Evolutionary conservation across 2,113 vertebrate species (phyloP), one percentile per base, ranked within the genome.

Genomic region (Perccottus glenii): DNA sequence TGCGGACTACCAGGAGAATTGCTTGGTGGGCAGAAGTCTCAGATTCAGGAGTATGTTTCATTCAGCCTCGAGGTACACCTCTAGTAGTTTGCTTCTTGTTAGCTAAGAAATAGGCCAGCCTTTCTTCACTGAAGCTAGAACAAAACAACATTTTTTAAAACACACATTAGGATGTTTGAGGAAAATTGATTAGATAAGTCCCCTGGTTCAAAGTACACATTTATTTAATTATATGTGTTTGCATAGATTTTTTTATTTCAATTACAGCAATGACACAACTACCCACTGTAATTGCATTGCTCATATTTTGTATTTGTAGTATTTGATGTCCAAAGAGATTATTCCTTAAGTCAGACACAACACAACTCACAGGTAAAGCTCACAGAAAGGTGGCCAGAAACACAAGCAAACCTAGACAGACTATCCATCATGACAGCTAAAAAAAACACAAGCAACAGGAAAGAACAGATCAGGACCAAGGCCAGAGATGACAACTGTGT

Each of bases 31-130:
- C 85, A 84, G 86, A 79, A 84, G 77, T 72, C 76, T 47, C 80
- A 90, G 90, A 91, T 90, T 92, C 90, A 92, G 79, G 87, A 83
- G 83, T 59, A 45, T 79, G 82, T 65, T 70, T 76, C 45, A 55
- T 40, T 11, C 80, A 60, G 67, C 72, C 80, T 75, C 67, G 58
- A 79, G 75, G 62, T 67, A 73, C 72, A 69, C 61, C 62, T 75
- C 67, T 4, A 64, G 49, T 52, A 70, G 53, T 52, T 47, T 19
- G 64, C 58, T 48, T 38, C 66, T n/a, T 51, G 5, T 43, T 46
- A 64, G 50, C 1, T 47, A 38, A 46, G 19, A 46, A 5, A 46
- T 2, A 11, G 44, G 10, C 3, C 10, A 9, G 12, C 9, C 4
- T 11, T 11, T 46, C 10, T 46, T 46, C 10, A 9, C 12, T 46